These are phyloP conservation scores for Pardosa pseudoannulata DNA, from an alignment of 2,888 invertebrate species.

Conservation along the genomic window DNA sequence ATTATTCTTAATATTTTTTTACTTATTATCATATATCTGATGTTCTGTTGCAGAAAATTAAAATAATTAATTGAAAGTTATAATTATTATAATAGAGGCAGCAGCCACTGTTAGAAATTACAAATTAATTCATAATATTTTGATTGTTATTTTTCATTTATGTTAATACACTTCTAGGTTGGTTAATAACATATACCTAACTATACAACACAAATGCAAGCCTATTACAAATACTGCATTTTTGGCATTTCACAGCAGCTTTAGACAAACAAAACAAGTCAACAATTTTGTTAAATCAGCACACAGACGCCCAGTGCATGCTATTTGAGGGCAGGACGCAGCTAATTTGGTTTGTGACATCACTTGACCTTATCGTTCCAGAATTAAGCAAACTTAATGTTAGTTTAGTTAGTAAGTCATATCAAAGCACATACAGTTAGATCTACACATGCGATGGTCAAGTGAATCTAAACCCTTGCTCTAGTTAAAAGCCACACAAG, in stretches of 20 bases:
- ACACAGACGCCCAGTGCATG: conserved; percentile 63
- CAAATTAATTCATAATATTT: background rate
- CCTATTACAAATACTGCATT: conserved; percentile 53
- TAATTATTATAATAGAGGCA: conserved; percentile 36
- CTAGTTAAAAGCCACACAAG: conserved; percentile 59
- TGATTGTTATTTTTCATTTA: background rate
- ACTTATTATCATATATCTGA: too few species aligned
- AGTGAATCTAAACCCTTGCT: conserved; percentile 55
- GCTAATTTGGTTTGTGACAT: conserved; percentile 55
- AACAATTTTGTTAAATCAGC: conserved; percentile 13
- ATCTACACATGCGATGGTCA: conserved; percentile 23
- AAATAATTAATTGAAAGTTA: background rate
- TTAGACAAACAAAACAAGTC: conserved; percentile 47
- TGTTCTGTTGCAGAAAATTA: conserved; percentile 52
- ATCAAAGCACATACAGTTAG: conserved; percentile 17
- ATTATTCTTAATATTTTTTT: too few species aligned
- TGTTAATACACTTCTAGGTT: background rate
- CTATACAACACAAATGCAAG: conserved; percentile 65
- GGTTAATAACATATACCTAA: conserved; percentile 27
- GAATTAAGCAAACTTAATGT: background rate
- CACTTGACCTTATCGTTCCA: conserved; percentile 44
- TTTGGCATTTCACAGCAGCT: conserved; percentile 42
- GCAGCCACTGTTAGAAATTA: conserved; percentile 42
- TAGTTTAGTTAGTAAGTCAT: conserved; percentile 2
- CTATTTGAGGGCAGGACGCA: conserved; percentile 70